Conservation (phyloP, 2,113 vertebrate genomes). For the Poeciliopsis prolifica region DNA sequence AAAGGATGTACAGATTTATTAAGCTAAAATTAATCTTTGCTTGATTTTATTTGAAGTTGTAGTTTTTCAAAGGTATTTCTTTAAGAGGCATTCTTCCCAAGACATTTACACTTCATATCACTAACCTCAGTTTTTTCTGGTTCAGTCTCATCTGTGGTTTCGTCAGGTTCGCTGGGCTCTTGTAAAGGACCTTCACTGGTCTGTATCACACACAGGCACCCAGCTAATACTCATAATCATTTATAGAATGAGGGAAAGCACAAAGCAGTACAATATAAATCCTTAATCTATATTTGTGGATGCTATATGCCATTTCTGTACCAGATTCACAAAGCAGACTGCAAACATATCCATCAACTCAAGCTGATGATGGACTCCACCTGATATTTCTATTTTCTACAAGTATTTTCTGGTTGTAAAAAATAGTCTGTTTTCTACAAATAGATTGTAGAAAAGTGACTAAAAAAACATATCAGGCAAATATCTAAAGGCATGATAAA, state of each 20-base stretch:
- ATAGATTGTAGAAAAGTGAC: not conserved
- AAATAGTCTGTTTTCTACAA: not conserved
- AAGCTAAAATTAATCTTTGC: too few species aligned
- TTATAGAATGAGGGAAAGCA: not conserved
- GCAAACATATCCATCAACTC: not conserved
- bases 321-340: too few species aligned
- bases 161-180: not conserved
- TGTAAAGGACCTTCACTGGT: not conserved
- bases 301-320: too few species aligned
- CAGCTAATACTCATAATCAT: not conserved
- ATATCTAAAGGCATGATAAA: too few species aligned
- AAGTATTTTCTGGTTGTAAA: too few species aligned
- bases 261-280: too few species aligned
- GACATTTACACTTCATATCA: not conserved
- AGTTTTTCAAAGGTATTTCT: not conserved
- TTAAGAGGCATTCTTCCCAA: not conserved
- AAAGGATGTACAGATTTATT: not conserved
- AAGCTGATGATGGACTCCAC: too few species aligned
- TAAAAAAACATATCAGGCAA: not conserved
- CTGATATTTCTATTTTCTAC: too few species aligned
- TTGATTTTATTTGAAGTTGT: too few species aligned
- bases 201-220: slow-evolving; percentile 33
- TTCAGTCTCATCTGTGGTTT: slow-evolving; percentile 23
- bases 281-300: too few species aligned
- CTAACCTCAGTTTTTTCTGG: slow-evolving; percentile 17